Evolutionary conservation across 2,888 invertebrate genomes (phyloP).

Genomic region (Tetranychus truncatus): DNA sequence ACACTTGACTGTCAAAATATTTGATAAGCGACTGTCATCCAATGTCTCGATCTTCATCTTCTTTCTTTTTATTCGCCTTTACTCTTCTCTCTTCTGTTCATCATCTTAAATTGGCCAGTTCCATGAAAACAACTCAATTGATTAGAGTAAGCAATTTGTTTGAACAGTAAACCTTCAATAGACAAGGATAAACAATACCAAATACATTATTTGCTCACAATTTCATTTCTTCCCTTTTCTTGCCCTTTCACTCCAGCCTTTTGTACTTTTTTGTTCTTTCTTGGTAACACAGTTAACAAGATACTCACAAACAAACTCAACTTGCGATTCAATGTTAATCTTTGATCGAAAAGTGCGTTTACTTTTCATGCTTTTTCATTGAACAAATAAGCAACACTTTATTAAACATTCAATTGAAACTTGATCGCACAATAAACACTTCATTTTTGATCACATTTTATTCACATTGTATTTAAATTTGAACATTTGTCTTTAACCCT

Average conservation of each 20-base stretch:
- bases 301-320: neutral
- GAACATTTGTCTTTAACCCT: neutral
- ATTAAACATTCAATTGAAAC: neutral
- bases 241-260: neutral
- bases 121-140: neutral
- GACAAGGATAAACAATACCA: neutral
- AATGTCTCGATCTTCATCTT: neutral
- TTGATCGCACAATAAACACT: neutral
- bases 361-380: neutral
- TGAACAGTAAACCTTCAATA: neutral
- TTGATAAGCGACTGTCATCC: neutral
- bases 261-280: neutral
- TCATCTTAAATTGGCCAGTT: neutral
- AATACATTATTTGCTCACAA: neutral
- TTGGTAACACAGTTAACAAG: neutral
- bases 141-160: neutral
- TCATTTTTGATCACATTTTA: neutral
- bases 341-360: neutral
- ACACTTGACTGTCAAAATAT: conserved; percentile 1
- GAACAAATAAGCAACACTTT: neutral
- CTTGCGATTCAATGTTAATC: neutral
- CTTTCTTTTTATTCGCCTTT: neutral
- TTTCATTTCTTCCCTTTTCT: neutral
- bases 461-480: conserved; percentile 1
- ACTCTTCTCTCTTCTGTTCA: neutral